A percentile compares a stretch with the other conserved stretches of the same genome.
Conservation (phyloP, 2,797 vertebrate genomes). For the Nothura maculosa region DNA sequence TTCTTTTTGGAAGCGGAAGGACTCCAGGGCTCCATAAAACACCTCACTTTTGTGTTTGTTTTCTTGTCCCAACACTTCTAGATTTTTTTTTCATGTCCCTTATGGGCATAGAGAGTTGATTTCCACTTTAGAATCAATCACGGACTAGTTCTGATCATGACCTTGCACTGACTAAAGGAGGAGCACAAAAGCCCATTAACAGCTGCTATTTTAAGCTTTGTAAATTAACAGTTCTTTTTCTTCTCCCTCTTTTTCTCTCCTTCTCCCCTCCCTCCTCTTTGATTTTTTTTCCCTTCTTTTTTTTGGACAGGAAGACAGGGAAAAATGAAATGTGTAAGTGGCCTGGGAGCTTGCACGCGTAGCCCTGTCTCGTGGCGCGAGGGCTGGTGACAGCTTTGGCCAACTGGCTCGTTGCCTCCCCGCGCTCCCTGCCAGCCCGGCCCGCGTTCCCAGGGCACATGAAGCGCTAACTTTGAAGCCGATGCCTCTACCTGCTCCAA, state of each 20-base stretch:
- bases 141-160: slow-evolving; percentile 67
- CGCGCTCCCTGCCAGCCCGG: background rate
- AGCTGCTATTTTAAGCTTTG: slow-evolving; percentile 74
- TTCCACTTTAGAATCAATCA: slow-evolving; percentile 76
- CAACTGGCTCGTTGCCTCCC: slow-evolving; percentile 42
- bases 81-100: slow-evolving; percentile 59
- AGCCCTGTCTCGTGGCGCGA: slow-evolving; percentile 42
- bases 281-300: background rate
- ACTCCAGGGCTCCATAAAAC: slow-evolving; percentile 9
- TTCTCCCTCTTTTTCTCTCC: slow-evolving; percentile 2
- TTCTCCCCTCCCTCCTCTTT: background rate
- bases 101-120: slow-evolving; percentile 41
- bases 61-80: slow-evolving; percentile 41
- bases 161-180: slow-evolving; percentile 73
- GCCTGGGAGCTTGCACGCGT: slow-evolving; percentile 60
- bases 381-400: slow-evolving; percentile 54
- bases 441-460: background rate
- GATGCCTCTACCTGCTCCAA: background rate
- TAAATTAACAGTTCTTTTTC: slow-evolving; percentile 69
- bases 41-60: slow-evolving; percentile 49
- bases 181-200: slow-evolving; percentile 75
- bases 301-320: slow-evolving; percentile 72
- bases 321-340: slow-evolving; percentile 66
- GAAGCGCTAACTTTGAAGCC: background rate
- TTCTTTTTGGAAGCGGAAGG: background rate